Evolutionary conservation across 2,113 vertebrate genomes (phyloP), one percentile per base, ranked within the genome.

Genomic region (Zeus faber): DNA sequence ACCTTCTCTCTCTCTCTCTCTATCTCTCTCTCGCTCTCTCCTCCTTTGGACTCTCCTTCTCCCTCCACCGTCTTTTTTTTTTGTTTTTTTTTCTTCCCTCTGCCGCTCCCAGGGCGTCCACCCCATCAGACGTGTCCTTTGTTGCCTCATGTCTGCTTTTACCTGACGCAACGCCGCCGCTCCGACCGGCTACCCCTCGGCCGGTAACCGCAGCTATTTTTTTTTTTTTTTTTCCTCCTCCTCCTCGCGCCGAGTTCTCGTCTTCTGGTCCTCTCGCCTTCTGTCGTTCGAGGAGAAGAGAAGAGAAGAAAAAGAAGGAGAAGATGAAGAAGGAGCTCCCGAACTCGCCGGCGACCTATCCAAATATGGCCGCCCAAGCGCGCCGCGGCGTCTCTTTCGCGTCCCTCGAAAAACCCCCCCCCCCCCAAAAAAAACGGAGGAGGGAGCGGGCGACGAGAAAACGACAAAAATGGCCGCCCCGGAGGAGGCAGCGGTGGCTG

Each of bases 331-430:
- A n/a, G n/a, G n/a, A n/a, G n/a, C n/a, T n/a, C n/a, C n/a, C n/a
- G n/a, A n/a, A 41, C 10, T 37, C 23, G 23, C 51, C 27, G 69
- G 44, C 52, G 54, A 21, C 27, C 21, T 70, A 52, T 69, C 54
- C 51, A 76, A 72, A 80, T 72, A 65, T 48, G 46, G 55, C 26
- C 29, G 40, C 2, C 18, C 14, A 70, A 68, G 61, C 54, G 49
- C 22, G 14, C n/a, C n/a, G n/a, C n/a, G n/a, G n/a, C n/a, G n/a
- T n/a, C n/a, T n/a, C n/a, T n/a, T n/a, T n/a, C n/a, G n/a, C n/a
- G n/a, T n/a, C n/a, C n/a, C n/a, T n/a, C n/a, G n/a, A n/a, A n/a
- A n/a, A n/a, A n/a, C n/a, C n/a, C n/a, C n/a, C n/a, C n/a, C n/a
- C n/a, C n/a, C n/a, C n/a, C n/a, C n/a, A n/a, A n/a, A n/a, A n/a